These are phyloP conservation scores for Mesorhabditis spiculigera DNA, from an alignment of 2,888 invertebrate genomes.

Conservation along the genomic window DNA sequence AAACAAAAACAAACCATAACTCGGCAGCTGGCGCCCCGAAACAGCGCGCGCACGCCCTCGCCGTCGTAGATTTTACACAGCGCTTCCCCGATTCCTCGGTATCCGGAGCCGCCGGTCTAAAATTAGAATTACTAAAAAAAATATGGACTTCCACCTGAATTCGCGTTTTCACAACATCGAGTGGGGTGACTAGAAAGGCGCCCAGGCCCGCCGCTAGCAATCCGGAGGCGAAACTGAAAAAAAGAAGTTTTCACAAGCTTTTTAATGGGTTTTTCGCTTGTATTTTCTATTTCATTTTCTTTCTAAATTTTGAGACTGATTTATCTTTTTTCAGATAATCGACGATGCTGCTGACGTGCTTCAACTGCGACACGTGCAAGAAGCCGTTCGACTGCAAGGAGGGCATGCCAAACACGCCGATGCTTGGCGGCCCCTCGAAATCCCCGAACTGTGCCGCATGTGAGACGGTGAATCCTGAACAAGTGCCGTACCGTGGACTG, in stretches of 20 bases:
- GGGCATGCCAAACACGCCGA: no score
- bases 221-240: constrained; percentile 29
- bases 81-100: constrained; percentile 25
- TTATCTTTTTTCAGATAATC: no score
- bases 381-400: no score
- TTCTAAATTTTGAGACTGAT: no score
- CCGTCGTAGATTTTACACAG: constrained; percentile 69
- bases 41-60: constrained; percentile 88
- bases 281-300: no score
- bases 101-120: constrained; percentile 59
- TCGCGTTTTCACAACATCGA: constrained; percentile 95
- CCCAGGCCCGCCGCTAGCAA: constrained; percentile 83
- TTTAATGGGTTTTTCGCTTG: background rate
- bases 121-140: background rate
- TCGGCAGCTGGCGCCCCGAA: constrained; percentile 68
- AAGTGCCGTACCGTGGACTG: no score
- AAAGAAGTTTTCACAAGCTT: background rate
- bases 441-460: no score
- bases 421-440: no score
- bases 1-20: background rate
- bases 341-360: no score
- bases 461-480: no score
- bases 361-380: no score
- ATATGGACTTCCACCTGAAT: constrained; percentile 71
- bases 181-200: constrained; percentile 84